phyloP scores from a whole-genome alignment of 2,113 vertebrate genomes.

The Ovis aries region ARS-UI_Ramb_v3.0 NC_056058.1:97894001-97894500 shows the following conservation, averaged over 20 bases:
- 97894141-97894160: background rate
- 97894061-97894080: background rate
- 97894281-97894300: background rate
- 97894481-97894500: background rate
- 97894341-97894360: accelerated
- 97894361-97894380: background rate
- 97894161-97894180: background rate
- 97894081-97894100: background rate
- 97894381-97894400: background rate
- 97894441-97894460: accelerated
- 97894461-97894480: background rate
- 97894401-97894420: background rate
- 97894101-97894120: background rate
- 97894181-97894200: background rate
- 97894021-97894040: background rate
- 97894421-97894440: background rate
- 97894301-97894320: background rate
- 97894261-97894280: background rate
- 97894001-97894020: background rate
- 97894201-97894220: background rate
- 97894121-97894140: background rate
- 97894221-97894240: background rate
- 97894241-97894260: background rate
- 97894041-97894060: background rate
- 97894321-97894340: background rate